Percentiles rank a stretch among this genome's conserved stretches.
phyloP scores from a whole-genome alignment of 2,888 invertebrate species.

The Drosophila subsilvestris region DNA sequence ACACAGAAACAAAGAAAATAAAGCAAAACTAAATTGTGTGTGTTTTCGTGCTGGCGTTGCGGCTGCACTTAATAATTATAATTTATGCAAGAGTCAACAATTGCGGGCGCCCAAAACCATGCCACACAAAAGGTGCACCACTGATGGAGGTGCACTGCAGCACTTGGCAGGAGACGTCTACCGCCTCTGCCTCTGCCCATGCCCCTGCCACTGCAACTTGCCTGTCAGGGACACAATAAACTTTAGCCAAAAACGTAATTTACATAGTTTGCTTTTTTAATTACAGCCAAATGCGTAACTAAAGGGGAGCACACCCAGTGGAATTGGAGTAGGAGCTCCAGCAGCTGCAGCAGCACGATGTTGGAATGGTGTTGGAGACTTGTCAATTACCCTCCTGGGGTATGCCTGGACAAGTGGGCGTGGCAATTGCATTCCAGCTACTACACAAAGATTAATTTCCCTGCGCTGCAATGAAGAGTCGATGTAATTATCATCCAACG shows the following conservation, averaged over 20 bases:
- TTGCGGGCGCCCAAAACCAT: conserved; percentile 35
- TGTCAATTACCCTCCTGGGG: not conserved
- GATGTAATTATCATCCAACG: conserved; percentile 30
- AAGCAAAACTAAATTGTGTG: conserved; percentile 43
- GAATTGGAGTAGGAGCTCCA: not conserved
- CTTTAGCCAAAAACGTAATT: conserved; percentile 38
- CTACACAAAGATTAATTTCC: conserved; percentile 7
- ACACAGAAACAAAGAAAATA: conserved; percentile 31
- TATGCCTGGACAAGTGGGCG: not conserved
- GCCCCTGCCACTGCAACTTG: too few relatives aligned
- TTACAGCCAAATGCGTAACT: conserved; percentile 24
- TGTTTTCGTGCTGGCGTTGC: conserved; percentile 36
- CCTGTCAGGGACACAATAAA: conserved; percentile 24
- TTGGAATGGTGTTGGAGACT: not conserved
- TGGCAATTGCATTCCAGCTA: not conserved
- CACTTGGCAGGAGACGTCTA: not conserved
- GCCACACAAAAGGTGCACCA: conserved; percentile 37
- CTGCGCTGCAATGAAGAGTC: conserved; percentile 6
- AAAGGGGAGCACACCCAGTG: not conserved
- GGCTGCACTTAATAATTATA: conserved; percentile 66
- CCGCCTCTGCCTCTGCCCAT: not conserved
- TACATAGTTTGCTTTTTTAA: conserved; percentile 38
- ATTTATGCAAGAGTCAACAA: conserved; percentile 70
- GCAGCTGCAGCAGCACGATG: not conserved
- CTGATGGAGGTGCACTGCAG: not conserved